Conservation (phyloP, 2,113 vertebrate species). For the Etia nguti region DNA sequence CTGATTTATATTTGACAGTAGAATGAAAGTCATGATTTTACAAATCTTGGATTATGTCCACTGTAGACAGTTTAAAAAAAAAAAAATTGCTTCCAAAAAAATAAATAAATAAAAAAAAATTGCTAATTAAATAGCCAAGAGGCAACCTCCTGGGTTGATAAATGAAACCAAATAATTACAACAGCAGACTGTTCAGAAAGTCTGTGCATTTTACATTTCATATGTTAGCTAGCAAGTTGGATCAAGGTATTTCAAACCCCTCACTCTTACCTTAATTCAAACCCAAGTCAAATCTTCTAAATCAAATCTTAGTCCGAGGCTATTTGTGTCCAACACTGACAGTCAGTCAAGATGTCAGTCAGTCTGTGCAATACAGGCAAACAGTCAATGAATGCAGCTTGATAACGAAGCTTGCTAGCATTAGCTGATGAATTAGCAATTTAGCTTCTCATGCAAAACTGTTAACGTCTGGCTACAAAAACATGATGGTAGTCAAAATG, state of each 20-base stretch:
- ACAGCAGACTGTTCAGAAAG: neutral
- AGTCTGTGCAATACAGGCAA: neutral
- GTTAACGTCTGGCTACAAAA: neutral
- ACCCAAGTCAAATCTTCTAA: neutral
- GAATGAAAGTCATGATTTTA: neutral
- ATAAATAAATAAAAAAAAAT: neutral
- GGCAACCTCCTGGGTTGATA: neutral
- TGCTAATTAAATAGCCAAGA: neutral
- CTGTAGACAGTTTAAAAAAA: neutral
- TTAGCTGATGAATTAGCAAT: neutral
- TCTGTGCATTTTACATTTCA: neutral
- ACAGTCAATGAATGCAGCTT: neutral
- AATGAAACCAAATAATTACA: neutral
- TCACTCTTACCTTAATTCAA: neutral
- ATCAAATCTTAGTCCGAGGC: neutral
- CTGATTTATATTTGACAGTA: neutral
- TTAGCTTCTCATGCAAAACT: neutral
- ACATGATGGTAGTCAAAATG: neutral
- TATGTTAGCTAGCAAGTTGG: neutral
- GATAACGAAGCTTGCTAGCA: neutral
- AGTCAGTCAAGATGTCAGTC: neutral
- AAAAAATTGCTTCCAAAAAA: neutral
- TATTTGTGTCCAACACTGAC: neutral
- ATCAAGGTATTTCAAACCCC: neutral
- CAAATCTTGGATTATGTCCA: neutral